These are phyloP conservation scores for Odontamblyopus lacepedii DNA, from an alignment of 2,797 vertebrate species.

Conservation along the genomic window DNA sequence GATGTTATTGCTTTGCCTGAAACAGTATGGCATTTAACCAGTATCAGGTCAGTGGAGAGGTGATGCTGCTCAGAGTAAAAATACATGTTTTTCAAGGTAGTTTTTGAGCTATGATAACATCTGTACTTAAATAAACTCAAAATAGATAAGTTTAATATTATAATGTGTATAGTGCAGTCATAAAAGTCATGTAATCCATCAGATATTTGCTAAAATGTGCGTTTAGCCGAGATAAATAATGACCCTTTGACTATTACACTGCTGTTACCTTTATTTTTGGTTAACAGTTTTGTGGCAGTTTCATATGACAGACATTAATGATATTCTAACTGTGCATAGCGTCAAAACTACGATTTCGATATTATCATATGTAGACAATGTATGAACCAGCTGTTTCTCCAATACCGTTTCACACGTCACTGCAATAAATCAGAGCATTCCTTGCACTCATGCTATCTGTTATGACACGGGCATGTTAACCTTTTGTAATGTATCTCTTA, in stretches of 20 bases:
- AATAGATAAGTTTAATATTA: too few species aligned
- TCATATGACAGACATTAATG: not conserved
- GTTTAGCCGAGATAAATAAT: not conserved
- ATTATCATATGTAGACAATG: not conserved
- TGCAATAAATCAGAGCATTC: constrained; percentile 49
- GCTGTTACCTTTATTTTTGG: too few species aligned
- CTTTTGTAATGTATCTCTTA: constrained; percentile 12
- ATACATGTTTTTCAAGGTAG: too few species aligned
- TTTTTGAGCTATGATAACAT: too few species aligned
- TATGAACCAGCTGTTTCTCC: not conserved
- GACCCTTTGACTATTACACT: too few species aligned
- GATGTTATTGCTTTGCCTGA: too few species aligned
- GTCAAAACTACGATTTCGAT: not conserved
- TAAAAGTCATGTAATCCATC: too few species aligned
- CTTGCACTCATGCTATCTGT: constrained; percentile 52
- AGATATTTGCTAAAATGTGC: not conserved
- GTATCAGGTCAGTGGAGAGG: too few species aligned
- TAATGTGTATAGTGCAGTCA: not conserved
- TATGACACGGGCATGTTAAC: constrained; percentile 8
- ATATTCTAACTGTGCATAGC: not conserved
- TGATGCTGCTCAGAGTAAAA: too few species aligned
- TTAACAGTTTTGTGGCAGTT: too few species aligned
- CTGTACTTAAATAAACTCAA: too few species aligned
- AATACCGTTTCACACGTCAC: constrained; percentile 47
- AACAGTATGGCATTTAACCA: too few species aligned